Conservation (phyloP, 1,140 invertebrate species). For the Sycophaga agraensis region DNA sequence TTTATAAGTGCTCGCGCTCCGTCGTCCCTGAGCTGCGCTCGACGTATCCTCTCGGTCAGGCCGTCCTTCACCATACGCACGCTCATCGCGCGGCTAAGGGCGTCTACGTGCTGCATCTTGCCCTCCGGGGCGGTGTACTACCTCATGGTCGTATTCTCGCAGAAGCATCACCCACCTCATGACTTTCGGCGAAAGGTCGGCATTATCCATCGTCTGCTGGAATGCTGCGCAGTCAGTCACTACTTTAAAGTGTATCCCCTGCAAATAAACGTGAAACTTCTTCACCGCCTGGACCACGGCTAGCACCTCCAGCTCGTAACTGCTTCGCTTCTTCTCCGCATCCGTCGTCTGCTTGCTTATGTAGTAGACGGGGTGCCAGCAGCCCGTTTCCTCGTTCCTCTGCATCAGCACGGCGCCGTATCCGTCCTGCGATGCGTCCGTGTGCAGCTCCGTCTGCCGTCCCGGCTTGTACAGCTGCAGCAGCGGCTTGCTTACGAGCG, state of each 20-base stretch:
- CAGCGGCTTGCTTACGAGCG: neutral
- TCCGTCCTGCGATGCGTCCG: neutral
- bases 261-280: neutral
- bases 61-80: too few relatives aligned
- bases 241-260: neutral
- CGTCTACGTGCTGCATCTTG: neutral
- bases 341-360: neutral
- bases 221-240: neutral
- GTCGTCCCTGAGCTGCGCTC: neutral
- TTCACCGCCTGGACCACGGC: neutral
- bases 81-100: neutral
- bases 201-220: too few relatives aligned
- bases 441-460: neutral
- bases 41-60: neutral
- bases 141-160: neutral
- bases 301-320: neutral
- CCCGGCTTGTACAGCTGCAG: neutral
- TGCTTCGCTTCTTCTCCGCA: neutral
- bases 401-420: neutral
- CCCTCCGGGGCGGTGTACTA: neutral
- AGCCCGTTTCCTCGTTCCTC: neutral
- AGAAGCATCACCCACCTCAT: neutral
- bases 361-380: neutral
- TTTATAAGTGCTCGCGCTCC: neutral
- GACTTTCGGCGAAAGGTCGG: too few relatives aligned